Percentiles rank a stretch among this genome's conserved stretches.
Conservation (phyloP, 2,113 vertebrate species). For the Cavia aperea region DNA sequence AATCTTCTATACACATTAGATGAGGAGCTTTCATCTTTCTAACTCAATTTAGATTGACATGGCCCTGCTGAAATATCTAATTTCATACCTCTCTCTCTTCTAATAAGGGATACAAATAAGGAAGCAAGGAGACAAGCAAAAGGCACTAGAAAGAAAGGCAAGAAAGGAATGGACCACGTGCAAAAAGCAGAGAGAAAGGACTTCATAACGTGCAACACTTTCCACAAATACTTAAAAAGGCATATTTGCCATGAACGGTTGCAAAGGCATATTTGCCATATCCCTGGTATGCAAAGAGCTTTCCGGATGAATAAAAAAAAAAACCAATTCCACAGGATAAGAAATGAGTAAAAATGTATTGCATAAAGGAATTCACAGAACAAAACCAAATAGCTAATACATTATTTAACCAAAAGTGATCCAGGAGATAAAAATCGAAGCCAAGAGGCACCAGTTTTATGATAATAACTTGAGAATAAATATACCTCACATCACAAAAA, state of each 20-base stretch:
- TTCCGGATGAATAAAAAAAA: neutral
- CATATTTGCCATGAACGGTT: neutral
- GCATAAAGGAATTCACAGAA: neutral
- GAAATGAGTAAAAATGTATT: neutral
- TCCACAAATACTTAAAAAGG: neutral
- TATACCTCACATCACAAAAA: neutral
- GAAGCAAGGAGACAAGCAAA: neutral
- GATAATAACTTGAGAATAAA: neutral
- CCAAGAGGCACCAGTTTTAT: neutral
- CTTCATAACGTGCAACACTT: neutral
- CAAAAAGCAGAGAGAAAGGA: neutral
- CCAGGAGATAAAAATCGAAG: neutral
- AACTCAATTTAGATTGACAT: neutral
- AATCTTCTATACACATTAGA: neutral
- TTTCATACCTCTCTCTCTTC: neutral
- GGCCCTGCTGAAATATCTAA: constrained; percentile 18
- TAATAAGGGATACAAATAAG: neutral
- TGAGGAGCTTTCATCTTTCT: neutral
- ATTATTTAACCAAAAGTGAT: neutral
- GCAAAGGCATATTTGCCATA: neutral
- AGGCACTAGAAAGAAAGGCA: neutral
- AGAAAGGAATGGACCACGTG: neutral
- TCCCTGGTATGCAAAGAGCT: neutral
- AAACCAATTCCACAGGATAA: neutral
- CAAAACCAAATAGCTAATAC: neutral